phyloP scores from a whole-genome alignment of 2,888 invertebrate genomes.

The Phortica okadai region DNA sequence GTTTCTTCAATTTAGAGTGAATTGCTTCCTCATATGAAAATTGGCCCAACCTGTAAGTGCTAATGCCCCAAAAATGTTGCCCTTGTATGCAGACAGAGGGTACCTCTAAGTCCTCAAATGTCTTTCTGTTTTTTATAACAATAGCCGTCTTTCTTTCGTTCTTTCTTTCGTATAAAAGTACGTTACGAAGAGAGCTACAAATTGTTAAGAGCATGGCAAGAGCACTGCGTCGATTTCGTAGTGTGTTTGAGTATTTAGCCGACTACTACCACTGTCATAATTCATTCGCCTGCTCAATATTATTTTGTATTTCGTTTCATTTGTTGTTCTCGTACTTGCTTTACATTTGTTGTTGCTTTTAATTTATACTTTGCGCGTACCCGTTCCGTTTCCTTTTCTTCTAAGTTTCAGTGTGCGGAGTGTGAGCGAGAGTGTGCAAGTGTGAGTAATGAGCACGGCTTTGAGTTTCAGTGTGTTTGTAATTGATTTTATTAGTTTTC shows the following conservation, averaged over 20 bases:
- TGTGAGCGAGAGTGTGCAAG: conserved; percentile 42
- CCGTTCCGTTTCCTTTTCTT: neutral
- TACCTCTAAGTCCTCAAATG: too few relatives aligned
- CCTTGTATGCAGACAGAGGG: too few relatives aligned
- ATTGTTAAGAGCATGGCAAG: neutral
- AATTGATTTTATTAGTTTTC: conserved; percentile 75
- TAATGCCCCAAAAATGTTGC: too few relatives aligned
- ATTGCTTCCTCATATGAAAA: too few relatives aligned
- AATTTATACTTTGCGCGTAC: conserved; percentile 17
- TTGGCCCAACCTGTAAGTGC: too few relatives aligned
- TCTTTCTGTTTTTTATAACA: too few relatives aligned
- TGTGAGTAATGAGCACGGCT: conserved; percentile 43
- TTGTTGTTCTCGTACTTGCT: conserved; percentile 50
- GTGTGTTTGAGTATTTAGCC: neutral
- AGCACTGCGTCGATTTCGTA: neutral
- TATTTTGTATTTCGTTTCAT: neutral
- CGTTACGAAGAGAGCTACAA: too few relatives aligned
- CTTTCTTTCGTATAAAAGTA: too few relatives aligned
- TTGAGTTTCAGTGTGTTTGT: conserved; percentile 60
- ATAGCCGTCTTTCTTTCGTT: too few relatives aligned
- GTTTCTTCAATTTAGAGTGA: too few relatives aligned
- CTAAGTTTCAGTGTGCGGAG: conserved; percentile 35
- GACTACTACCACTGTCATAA: neutral
- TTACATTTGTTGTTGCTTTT: conserved; percentile 45
- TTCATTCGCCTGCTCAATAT: conserved; percentile 1